Conservation (phyloP, 2,113 vertebrate species). For the Syngnathus scovelli region DNA sequence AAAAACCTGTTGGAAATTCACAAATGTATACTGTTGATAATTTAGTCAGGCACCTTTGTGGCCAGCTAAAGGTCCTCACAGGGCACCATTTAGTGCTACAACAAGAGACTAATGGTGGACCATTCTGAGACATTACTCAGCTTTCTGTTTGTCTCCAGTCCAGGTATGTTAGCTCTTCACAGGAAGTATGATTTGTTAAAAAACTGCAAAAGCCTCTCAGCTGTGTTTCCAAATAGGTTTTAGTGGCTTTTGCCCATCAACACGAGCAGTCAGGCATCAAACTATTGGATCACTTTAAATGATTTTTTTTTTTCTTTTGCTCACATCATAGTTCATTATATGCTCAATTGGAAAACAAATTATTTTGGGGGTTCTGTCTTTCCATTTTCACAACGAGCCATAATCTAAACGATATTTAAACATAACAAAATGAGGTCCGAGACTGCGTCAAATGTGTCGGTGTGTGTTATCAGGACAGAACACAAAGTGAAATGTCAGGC, state of each 20-base stretch:
- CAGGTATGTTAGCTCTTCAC: too few relatives aligned
- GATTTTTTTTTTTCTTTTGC: constrained; percentile 15
- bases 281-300: constrained; percentile 27
- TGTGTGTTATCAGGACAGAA: not conserved
- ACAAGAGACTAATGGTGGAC: too few relatives aligned
- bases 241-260: constrained; percentile 27
- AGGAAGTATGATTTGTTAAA: too few relatives aligned
- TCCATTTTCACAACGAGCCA: constrained; percentile 51
- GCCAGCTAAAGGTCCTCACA: too few relatives aligned
- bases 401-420: constrained; percentile 9
- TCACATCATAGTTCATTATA: constrained; percentile 36
- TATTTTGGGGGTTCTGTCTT: constrained; percentile 16
- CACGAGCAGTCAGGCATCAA: not conserved
- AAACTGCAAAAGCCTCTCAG: not conserved
- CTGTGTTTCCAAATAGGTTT: constrained; percentile 18
- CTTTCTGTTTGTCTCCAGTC: too few relatives aligned
- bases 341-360: constrained; percentile 37
- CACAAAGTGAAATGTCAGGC: not conserved
- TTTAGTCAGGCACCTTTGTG: too few relatives aligned
- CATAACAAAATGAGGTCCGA: not conserved
- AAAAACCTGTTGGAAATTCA: too few relatives aligned
- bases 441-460: not conserved
- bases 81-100: too few relatives aligned
- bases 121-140: too few relatives aligned
- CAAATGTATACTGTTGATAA: too few relatives aligned